These are phyloP conservation scores for Sebastes aleutianus DNA, from an alignment of 2,797 vertebrate genomes.

Conservation along the genomic window DNA sequence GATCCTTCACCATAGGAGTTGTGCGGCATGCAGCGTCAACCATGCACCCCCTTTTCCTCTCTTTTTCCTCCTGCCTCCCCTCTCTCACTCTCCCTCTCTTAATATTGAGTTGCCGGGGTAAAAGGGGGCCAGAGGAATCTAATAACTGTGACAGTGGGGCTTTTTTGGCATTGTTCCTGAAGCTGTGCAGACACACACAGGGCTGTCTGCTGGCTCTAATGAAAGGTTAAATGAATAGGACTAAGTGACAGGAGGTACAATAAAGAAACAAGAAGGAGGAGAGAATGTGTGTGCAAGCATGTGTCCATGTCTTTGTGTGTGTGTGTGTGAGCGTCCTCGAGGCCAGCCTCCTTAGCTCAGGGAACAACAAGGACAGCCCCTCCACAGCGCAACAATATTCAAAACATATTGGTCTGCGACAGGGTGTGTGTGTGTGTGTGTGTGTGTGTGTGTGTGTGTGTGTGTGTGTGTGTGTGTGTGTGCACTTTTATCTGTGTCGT, in stretches of 20 bases:
- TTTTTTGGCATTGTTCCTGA: constrained; percentile 91
- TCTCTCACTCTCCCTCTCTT: constrained; percentile 84
- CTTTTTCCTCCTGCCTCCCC: constrained; percentile 42
- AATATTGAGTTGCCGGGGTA: constrained; percentile 93
- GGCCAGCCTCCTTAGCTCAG: constrained; percentile 85
- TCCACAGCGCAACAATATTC: constrained; percentile 89
- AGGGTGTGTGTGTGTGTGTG: constrained; percentile 83
- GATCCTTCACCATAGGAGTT: constrained; percentile 77
- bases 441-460: constrained; percentile 80
- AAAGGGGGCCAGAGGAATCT: constrained; percentile 92
- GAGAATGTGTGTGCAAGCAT: constrained; percentile 62
- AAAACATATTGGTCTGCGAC: constrained; percentile 90
- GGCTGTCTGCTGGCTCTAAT: constrained; percentile 93
- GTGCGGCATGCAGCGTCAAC: constrained; percentile 48
- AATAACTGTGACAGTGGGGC: constrained; percentile 99
- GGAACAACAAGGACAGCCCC: constrained; percentile 90
- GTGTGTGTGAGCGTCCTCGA: constrained; percentile 62
- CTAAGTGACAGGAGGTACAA: constrained; percentile 97
- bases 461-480: constrained; percentile 83
- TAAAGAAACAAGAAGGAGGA: constrained; percentile 84
- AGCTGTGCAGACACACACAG: constrained; percentile 84
- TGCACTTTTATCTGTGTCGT: constrained; percentile 73
- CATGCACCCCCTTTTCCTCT: constrained; percentile 44
- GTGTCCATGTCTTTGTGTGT: constrained; percentile 50
- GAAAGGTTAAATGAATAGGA: constrained; percentile 99